Evolutionary conservation across 2,113 vertebrate genomes (phyloP).

Genomic region (Phocoena sinus): DNA sequence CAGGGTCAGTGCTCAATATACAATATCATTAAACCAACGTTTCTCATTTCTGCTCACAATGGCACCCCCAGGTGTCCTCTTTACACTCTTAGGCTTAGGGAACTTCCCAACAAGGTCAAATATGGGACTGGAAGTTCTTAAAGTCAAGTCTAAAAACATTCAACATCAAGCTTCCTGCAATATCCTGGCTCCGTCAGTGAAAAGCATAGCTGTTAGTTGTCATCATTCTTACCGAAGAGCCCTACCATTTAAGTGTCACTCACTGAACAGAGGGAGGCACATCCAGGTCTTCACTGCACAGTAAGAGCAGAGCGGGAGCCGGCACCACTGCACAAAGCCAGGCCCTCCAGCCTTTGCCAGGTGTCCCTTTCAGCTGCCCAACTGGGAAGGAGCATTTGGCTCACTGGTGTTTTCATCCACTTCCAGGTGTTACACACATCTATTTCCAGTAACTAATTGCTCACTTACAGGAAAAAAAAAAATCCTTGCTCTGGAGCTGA

Average conservation of each 20-base stretch:
- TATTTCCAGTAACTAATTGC: neutral
- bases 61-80: neutral
- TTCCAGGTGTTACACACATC: neutral
- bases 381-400: neutral
- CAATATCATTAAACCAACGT: accelerated
- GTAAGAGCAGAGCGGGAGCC: neutral
- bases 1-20: accelerated
- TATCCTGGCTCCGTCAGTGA: neutral
- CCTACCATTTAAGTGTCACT: neutral
- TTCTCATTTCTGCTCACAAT: neutral
- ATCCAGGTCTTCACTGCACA: accelerated
- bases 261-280: neutral
- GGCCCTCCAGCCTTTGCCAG: neutral
- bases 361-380: neutral
- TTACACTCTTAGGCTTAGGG: neutral
- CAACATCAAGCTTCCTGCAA: neutral
- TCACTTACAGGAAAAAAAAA: neutral
- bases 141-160: neutral
- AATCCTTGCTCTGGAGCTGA: neutral
- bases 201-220: neutral
- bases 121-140: neutral
- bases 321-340: accelerated
- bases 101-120: neutral
- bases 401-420: accelerated
- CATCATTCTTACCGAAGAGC: neutral